phyloP scores from a whole-genome alignment of 2,888 invertebrate genomes.

The Hermaeophaga mercurialis region DNA sequence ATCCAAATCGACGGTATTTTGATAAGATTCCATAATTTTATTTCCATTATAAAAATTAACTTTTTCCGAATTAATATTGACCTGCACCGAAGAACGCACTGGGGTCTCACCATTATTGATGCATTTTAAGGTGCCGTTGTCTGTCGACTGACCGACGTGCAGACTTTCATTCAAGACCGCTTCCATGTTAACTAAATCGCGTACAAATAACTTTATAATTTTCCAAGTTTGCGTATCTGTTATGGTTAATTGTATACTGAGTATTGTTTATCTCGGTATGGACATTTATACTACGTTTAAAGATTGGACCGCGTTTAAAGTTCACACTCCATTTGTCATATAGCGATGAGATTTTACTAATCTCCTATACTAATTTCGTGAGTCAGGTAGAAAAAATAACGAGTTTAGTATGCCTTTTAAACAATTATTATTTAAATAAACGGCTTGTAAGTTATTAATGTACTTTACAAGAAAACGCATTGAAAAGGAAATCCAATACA shows the following conservation, averaged over 20 bases:
- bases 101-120: not conserved
- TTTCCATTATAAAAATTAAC: not conserved
- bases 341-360: not conserved
- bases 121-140: not conserved
- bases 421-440: too few relatives aligned
- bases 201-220: not conserved
- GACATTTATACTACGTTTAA: conserved; percentile 46
- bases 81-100: conserved; percentile 1
- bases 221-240: conserved; percentile 11
- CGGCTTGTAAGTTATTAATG: too few relatives aligned
- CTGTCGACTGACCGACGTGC: conserved; percentile 1
- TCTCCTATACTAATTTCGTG: not conserved
- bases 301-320: conserved; percentile 49
- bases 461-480: too few relatives aligned
- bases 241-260: conserved; percentile 25
- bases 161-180: conserved; percentile 25
- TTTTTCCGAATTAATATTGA: conserved; percentile 19
- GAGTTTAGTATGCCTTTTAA: too few relatives aligned
- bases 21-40: conserved; percentile 2
- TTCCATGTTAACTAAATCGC: conserved; percentile 16
- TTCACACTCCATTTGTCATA: conserved; percentile 35
- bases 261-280: conserved; percentile 39
- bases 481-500: too few relatives aligned
- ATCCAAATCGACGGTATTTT: conserved; percentile 65
- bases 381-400: not conserved